A percentile compares a stretch with the other conserved stretches of the same genome.
phyloP scores from a whole-genome alignment of 2,113 vertebrate species.

The Gopherus evgoodei region DNA sequence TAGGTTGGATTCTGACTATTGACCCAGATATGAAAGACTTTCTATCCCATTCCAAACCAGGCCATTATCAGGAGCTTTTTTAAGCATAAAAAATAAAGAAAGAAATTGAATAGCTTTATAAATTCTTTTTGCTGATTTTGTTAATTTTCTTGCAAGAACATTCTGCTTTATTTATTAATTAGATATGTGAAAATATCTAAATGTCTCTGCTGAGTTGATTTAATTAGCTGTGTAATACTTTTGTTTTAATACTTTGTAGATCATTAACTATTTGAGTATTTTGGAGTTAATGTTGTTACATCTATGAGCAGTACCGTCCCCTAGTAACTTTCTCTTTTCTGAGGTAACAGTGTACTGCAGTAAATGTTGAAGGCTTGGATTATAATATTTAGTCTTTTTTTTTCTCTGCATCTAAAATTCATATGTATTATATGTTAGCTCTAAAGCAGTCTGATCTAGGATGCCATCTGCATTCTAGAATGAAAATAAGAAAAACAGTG shows the following conservation, averaged over 20 bases:
- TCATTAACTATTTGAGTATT: neutral
- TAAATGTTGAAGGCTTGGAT: neutral
- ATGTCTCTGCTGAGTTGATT: neutral
- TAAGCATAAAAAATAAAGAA: neutral
- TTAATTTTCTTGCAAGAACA: neutral
- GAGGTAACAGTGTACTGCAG: neutral
- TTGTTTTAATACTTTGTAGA: neutral
- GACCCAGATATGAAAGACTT: neutral
- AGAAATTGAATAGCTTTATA: neutral
- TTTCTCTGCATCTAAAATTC: neutral
- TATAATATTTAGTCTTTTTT: neutral
- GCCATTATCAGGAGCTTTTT: neutral
- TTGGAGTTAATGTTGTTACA: neutral
- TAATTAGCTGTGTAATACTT: neutral
- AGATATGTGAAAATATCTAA: neutral
- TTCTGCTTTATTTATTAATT: neutral
- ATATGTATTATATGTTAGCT: neutral
- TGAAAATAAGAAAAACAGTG: constrained; percentile 67
- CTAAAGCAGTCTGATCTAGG: neutral
- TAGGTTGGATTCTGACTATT: neutral
- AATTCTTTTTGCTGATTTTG: neutral
- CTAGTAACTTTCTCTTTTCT: neutral
- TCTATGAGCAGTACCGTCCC: neutral
- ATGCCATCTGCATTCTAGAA: neutral
- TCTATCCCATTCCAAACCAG: neutral